Percentiles rank a stretch among this genome's conserved stretches.
These are phyloP conservation scores for Andrena haemorrhoa DNA, from an alignment of 2,888 invertebrate species.

Conservation along the genomic window DNA sequence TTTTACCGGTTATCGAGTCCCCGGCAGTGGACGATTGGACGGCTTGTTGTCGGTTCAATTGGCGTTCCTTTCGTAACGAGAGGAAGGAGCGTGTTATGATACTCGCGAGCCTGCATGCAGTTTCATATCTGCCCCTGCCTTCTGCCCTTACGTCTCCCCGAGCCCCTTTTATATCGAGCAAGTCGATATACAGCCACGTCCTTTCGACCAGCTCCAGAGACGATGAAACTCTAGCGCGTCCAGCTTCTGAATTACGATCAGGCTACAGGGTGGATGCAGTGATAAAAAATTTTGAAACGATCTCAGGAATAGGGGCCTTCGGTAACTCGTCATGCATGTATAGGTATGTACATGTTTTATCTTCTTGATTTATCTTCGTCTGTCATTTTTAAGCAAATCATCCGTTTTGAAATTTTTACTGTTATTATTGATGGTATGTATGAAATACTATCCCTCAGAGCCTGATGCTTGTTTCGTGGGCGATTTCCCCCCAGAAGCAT, in stretches of 20 bases:
- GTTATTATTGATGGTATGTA: no score
- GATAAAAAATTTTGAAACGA: no score
- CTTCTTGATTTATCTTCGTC: no score
- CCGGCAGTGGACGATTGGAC: constrained; percentile 50
- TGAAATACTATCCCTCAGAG: no score
- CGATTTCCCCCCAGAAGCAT: no score
- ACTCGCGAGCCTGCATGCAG: constrained; percentile 49
- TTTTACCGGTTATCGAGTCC: constrained; percentile 55
- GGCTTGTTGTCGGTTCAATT: constrained; percentile 61
- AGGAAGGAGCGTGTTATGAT: constrained; percentile 47
- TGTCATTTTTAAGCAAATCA: no score
- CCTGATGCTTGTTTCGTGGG: no score
- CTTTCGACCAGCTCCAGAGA: neutral
- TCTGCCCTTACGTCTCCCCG: neutral
- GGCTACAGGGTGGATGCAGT: neutral
- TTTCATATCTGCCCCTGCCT: constrained; percentile 42
- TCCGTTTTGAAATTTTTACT: no score
- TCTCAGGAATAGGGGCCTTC: no score
- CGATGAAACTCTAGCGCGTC: constrained; percentile 19
- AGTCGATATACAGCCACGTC: constrained; percentile 16
- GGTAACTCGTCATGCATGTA: no score
- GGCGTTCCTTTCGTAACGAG: constrained; percentile 55
- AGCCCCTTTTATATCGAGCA: constrained; percentile 35
- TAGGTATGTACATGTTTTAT: no score
- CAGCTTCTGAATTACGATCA: constrained; percentile 24